These are phyloP conservation scores for Drosophila meridionalis DNA, from an alignment of 2,888 invertebrate genomes.

Conservation along the genomic window DNA sequence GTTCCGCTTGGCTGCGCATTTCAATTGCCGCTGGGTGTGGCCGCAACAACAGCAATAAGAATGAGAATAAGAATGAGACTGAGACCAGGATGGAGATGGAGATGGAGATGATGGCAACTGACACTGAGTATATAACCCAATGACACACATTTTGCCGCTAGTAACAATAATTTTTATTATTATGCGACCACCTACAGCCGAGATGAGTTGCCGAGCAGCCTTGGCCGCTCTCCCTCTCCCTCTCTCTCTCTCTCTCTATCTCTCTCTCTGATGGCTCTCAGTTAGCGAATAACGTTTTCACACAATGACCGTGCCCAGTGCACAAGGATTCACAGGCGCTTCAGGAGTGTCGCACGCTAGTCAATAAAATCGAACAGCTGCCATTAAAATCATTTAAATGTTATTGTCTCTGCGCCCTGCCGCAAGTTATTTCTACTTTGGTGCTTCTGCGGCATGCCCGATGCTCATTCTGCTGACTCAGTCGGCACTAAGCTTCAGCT, in stretches of 20 bases:
- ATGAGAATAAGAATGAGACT: conserved; percentile 2
- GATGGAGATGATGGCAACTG: not conserved
- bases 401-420: conserved; percentile 72
- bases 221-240: conserved; percentile 21
- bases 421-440: conserved; percentile 77
- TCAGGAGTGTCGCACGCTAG: conserved; percentile 42
- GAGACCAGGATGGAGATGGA: not conserved
- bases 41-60: conserved; percentile 27
- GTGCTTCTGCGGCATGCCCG: conserved; percentile 71
- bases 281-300: conserved; percentile 76
- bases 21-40: conserved; percentile 67
- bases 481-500: conserved; percentile 26
- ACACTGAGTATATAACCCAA: conserved; percentile 36
- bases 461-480: conserved; percentile 72
- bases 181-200: conserved; percentile 71
- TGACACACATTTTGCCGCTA: conserved; percentile 76
- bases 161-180: conserved; percentile 80
- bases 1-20: conserved; percentile 71
- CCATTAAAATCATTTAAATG: conserved; percentile 81
- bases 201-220: conserved; percentile 43
- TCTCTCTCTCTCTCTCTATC: no score
- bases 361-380: conserved; percentile 81
- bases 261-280: conserved; percentile 68
- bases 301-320: conserved; percentile 54
- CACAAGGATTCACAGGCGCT: conserved; percentile 13